A percentile compares a stretch with the other conserved stretches of the same genome.
These are phyloP conservation scores for Trematocara macrostoma DNA, from an alignment of 2,113 vertebrate genomes.

Conservation along the genomic window DNA sequence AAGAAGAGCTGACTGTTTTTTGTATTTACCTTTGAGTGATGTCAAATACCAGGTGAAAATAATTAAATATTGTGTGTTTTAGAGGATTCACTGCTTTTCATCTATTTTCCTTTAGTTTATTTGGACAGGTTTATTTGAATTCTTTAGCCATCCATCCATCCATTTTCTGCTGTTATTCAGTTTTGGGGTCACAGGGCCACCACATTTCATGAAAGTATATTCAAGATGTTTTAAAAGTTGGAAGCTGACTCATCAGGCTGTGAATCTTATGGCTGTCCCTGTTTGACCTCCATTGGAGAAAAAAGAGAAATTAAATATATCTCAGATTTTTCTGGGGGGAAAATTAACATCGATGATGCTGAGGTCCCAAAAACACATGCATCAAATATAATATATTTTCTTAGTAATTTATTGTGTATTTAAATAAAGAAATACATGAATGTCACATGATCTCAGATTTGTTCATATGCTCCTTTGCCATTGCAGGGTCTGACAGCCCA, in stretches of 20 bases:
- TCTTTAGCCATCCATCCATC: not conserved
- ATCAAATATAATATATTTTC: not conserved
- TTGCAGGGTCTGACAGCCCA: constrained; percentile 79
- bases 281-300: not conserved
- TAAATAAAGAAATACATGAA: not conserved
- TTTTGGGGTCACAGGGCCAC: not conserved
- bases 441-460: not conserved
- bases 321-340: not conserved
- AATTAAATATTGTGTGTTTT: not conserved
- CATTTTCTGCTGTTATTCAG: not conserved
- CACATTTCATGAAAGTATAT: not conserved
- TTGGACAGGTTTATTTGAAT: not conserved
- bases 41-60: not conserved
- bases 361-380: not conserved
- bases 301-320: not conserved
- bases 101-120: not conserved
- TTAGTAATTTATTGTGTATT: not conserved
- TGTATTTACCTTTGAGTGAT: not conserved
- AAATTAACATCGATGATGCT: not conserved
- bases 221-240: not conserved
- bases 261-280: not conserved
- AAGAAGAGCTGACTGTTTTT: not conserved
- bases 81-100: not conserved
- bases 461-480: not conserved
- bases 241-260: not conserved